A percentile compares a stretch with the other conserved stretches of the same genome.
Conservation (phyloP, 37 sponge, comb jelly and placozoan species). For the Mnemiopsis leidyi region DNA sequence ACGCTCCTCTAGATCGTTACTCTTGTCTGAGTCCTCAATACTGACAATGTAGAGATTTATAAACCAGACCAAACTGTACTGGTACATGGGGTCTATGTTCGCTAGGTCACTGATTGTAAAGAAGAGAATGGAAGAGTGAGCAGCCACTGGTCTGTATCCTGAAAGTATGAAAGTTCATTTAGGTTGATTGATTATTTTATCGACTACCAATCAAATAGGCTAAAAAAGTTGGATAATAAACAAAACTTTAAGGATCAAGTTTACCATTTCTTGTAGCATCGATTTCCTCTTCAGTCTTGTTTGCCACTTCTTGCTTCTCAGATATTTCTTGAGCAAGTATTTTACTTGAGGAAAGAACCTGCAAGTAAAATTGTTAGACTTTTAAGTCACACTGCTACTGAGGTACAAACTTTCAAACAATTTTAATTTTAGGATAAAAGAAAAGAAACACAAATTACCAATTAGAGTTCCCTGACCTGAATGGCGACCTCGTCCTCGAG, state of each 20-base stretch:
- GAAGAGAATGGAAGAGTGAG: slow-evolving; percentile 92
- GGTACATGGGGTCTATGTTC: slow-evolving; percentile 98
- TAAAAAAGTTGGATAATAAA: too few species aligned
- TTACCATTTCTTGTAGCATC: slow-evolving; percentile 90
- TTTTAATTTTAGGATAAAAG: too few species aligned
- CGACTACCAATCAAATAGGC: neutral
- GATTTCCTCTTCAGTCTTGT: slow-evolving; percentile 90
- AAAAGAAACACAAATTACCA: too few species aligned
- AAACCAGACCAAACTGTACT: slow-evolving; percentile 94
- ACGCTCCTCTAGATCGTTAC: slow-evolving; percentile 78
- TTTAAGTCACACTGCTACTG: too few species aligned
- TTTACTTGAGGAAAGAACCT: slow-evolving; percentile 91
- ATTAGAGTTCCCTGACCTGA: slow-evolving; percentile 64
- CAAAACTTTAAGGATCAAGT: neutral
- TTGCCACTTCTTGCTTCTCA: slow-evolving; percentile 89
- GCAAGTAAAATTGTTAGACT: neutral
- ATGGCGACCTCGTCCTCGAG: slow-evolving; percentile 97
- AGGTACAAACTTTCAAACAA: too few species aligned
- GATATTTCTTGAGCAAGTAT: slow-evolving; percentile 87
- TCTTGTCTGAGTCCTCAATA: slow-evolving; percentile 88
- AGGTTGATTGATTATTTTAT: too few species aligned
- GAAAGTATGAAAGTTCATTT: too few species aligned
- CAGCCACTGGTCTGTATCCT: slow-evolving; percentile 88
- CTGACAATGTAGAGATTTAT: slow-evolving; percentile 89
- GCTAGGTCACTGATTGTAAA: slow-evolving; percentile 97